These are phyloP conservation scores for Rotaria socialis DNA, from an alignment of 2,888 invertebrate genomes.

Conservation along the genomic window DNA sequence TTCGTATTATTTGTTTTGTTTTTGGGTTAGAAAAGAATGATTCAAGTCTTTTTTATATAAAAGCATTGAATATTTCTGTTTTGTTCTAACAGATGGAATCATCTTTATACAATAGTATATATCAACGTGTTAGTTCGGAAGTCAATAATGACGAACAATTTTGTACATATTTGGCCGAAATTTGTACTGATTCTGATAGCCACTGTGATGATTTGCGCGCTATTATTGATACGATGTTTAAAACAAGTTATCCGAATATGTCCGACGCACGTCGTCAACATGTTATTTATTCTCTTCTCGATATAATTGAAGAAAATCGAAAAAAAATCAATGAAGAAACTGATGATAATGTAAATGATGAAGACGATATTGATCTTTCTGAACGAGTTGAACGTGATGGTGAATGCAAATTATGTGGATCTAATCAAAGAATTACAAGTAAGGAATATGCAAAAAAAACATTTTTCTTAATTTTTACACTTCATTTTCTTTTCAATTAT, in stretches of 20 bases:
- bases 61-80: background rate
- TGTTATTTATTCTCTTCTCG: background rate
- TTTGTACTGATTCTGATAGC: background rate
- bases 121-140: background rate
- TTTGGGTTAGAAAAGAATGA: no score
- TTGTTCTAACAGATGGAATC: background rate
- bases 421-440: background rate
- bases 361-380: conserved; percentile 3
- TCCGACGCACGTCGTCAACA: background rate
- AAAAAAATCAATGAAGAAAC: background rate
- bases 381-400: conserved; percentile 13
- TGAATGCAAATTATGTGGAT: conserved; percentile 33
- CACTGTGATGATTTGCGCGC: conserved; percentile 14
- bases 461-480: background rate
- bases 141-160: conserved; percentile 1
- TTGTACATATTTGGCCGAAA: background rate
- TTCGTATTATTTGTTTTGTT: background rate
- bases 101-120: background rate
- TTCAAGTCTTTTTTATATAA: background rate
- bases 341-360: background rate
- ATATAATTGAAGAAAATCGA: conserved; percentile 24
- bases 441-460: background rate
- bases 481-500: background rate
- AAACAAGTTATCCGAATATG: conserved; percentile 7
- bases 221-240: background rate